Evolutionary conservation across 2,113 vertebrate species (phyloP), one percentile per base, ranked within the genome.

Genomic region (Antechinus stuartii): DNA sequence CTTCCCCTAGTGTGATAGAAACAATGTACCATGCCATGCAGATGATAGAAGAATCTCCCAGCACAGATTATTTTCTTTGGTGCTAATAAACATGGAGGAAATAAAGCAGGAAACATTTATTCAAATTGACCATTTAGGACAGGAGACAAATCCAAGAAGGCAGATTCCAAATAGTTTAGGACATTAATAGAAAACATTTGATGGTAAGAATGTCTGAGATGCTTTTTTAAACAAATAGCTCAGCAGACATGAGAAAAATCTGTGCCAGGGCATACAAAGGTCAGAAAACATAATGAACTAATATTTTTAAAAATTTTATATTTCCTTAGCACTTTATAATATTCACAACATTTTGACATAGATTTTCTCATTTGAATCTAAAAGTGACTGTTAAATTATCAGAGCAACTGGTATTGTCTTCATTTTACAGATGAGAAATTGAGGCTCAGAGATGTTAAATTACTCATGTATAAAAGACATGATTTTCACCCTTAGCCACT

Each of bases 131-230:
- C 68, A 84, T 42, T 84, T 84, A 84, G 68, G 68, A 84, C 68
- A 42, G 68, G n/a, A 84, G 68, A 84, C 35, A 42, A 42, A 84
- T 84, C 68, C n/a, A 42, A 84, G n/a, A 42, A 68, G 14, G 16
- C 35, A 42, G 68, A 42, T 84, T 84, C 68, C 35, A 84, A 84
- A 84, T 22, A 84, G 14, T 84, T 84, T 84, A 42, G n/a, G 68
- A 84, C 68, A 84, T n/a, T 22, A 84, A n/a, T 42, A 84, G 16
- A 5, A 84, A 84, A 42, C 16, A 42, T 22, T 76, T 84, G 14
- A 84, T 84, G n/a, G 68, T 84, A 84, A 84, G 68, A 84, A 84
- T 84, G 68, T n/a, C 68, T 84, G 68, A 84, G 68, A 84, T 42
- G 68, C 68, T 42, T n/a, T 54, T 84, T 42, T 42, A 84, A 84